Base-by-base conservation (phyloP, 2,888 invertebrate genomes). In the Dolichomitus sp. region DNA sequence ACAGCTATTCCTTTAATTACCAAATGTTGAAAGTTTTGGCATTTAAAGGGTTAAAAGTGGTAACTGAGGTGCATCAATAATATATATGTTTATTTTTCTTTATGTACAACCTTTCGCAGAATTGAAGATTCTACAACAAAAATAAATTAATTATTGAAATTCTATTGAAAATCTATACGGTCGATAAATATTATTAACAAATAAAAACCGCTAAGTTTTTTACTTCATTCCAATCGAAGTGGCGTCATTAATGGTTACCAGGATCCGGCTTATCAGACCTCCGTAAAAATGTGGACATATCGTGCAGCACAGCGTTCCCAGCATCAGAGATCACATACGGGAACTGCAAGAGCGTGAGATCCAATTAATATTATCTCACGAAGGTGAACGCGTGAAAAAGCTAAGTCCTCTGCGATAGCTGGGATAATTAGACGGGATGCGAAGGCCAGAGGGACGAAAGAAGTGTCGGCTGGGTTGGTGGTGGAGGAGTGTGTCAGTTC, bases 371-470 rank as follows among this genome's bases (percentile, higher is more conserved):
- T 77, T 65, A 69, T 83, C 69, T 50, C 73, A 45, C 61, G 73
- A 70, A 27, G 61, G 45, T 65, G 66, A 76, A 75, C 14, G 79
- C 79, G 82, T 63, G 80, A 80, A 77, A 50, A 59, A 61, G 66
- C 54, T 69, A 78, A 45, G 65, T 27, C 52, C 42, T 27, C 54
- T 27, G 72, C 66, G 66, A 76, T 70, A 61, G 76, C 72, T 63
- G 42, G 45, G 73, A 80, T 80, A 80, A 83, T 83, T 83, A 77
- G 83, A 83, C 63, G 61, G 30, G 72, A 52, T 48, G 59, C 76
- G 52, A 61, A 72, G 61, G 19, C 70, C 48, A 17, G 48, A 78
- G 70, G 30, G 70, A 37, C 27, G 83, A 66, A 72, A 75, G 19
- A 83, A 83, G 79, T 72, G 75, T 72, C 80, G 70, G 61, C 12